Evolutionary conservation across 2,888 invertebrate genomes (phyloP).

Genomic region (Calameuta filiformis): DNA sequence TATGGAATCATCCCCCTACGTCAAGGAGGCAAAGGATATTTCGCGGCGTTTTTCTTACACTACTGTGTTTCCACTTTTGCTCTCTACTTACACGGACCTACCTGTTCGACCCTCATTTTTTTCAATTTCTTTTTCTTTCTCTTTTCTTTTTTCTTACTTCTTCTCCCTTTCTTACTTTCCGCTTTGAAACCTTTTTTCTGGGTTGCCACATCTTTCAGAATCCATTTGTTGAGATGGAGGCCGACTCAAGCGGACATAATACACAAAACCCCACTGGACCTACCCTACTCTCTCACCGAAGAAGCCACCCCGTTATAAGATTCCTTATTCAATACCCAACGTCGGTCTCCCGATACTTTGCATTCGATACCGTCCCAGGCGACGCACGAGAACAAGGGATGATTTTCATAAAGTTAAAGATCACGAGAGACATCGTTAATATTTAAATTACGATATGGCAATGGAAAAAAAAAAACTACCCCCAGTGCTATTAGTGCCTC

Average conservation of each 20-base stretch:
- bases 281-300: conserved; percentile 27
- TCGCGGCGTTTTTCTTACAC: not conserved
- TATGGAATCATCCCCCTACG: not conserved
- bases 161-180: conserved; percentile 5
- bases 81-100: conserved; percentile 25
- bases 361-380: conserved; percentile 21
- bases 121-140: conserved; percentile 33
- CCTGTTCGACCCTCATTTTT: conserved; percentile 51
- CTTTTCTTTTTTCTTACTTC: not conserved
- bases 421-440: too few relatives aligned
- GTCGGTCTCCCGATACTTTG: conserved; percentile 31
- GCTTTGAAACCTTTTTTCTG: conserved; percentile 37
- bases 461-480: too few relatives aligned
- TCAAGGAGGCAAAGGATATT: conserved; percentile 5
- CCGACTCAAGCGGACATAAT: conserved; percentile 45
- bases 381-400: too few relatives aligned
- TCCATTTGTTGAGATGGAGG: conserved; percentile 48
- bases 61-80: not conserved
- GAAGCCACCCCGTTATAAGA: conserved; percentile 34
- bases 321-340: conserved; percentile 31
- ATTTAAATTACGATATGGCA: too few relatives aligned
- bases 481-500: too few relatives aligned
- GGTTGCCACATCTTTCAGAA: conserved; percentile 50
- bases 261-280: conserved; percentile 27
- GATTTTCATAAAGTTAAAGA: too few relatives aligned